Percentiles rank a stretch among this genome's conserved stretches.
Evolutionary conservation across 1,140 invertebrate species (phyloP).

Genomic region (Oryzaephilus surinamensis): DNA sequence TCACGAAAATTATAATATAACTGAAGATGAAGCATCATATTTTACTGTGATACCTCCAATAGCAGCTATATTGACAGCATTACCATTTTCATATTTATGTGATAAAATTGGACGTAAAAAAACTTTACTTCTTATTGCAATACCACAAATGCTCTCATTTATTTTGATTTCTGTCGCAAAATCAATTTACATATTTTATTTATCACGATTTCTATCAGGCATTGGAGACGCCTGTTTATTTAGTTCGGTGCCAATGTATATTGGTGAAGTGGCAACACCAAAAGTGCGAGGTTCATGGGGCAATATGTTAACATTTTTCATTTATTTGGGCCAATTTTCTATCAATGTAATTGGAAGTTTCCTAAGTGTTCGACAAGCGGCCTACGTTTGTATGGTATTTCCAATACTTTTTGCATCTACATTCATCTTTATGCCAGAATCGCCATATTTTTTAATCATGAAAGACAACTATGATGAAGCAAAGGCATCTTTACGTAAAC

Average conservation of each 20-base stretch:
- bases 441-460: constrained; percentile 28
- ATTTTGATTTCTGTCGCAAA: constrained; percentile 5
- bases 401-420: constrained; percentile 36
- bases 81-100: constrained; percentile 2
- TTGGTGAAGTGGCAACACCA: constrained; percentile 18
- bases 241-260: constrained; percentile 15
- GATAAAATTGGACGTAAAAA: constrained; percentile 10
- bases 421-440: constrained; percentile 32
- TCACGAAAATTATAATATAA: constrained; percentile 12
- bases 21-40: constrained; percentile 13
- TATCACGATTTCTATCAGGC: constrained; percentile 11
- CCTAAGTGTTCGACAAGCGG: constrained; percentile 8
- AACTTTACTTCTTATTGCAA: constrained; percentile 3
- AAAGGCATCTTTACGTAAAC: constrained; percentile 38
- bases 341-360: constrained; percentile 13
- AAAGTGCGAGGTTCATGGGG: constrained; percentile 17
- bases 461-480: constrained; percentile 22
- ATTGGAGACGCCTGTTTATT: constrained; percentile 17
- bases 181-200: constrained; percentile 30
- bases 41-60: constrained; percentile 17
- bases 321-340: constrained; percentile 33
- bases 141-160: constrained; percentile 1
- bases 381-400: constrained; percentile 35
- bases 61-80: constrained; percentile 3
- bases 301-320: constrained; percentile 38